Evolutionary conservation across 2,113 vertebrate species (phyloP), one percentile per base, ranked within the genome.

Genomic region (Macheiramphus alcinus): DNA sequence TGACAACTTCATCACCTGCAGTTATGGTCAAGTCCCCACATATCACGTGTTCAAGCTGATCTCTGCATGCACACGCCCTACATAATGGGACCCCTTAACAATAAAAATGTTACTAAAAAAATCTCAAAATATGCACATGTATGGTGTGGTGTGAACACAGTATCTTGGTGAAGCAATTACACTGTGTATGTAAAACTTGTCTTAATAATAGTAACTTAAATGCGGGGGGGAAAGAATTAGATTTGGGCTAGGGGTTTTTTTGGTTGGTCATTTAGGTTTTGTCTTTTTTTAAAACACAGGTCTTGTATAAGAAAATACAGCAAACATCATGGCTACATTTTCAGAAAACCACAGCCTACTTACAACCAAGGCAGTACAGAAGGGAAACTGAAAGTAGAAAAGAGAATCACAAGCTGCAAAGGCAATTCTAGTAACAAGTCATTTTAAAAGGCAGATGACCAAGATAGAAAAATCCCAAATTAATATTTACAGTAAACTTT

Each of bases 401-500:
- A 93, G 58, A 59, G 76, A 95, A 80, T 93, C 78, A 19, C 29
- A 75, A 61, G 71, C 66, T 94, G 38, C 38, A 72, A 74, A 98
- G 94, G 88, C 97, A 97, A 72, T 96, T 98, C 97, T 98, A 97
- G 71, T 91, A 93, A 82, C 34, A 45, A 90, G 62, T 88, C 43
- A 55, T 93, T 83, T 85, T 56, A 80, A 94, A 95, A 86, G 95
- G 92, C 45, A 31, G 48, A 85, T 95, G 94, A 95, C 86, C 86
- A 53, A 96, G 89, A 89, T 6, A 95, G 82, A 97, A 97, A 97
- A 95, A 83, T 59, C 95, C 97, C 87, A 74, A 74, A 72, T 80
- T 83, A 94, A 93, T 86, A 91, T 82, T 95, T 92, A 84, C 90
- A 91, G 97, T 97, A 96, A 98, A 96, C 73, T 72, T 88, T 84